phyloP scores from a whole-genome alignment of 2,888 invertebrate species.

The Athalia circularis region DNA sequence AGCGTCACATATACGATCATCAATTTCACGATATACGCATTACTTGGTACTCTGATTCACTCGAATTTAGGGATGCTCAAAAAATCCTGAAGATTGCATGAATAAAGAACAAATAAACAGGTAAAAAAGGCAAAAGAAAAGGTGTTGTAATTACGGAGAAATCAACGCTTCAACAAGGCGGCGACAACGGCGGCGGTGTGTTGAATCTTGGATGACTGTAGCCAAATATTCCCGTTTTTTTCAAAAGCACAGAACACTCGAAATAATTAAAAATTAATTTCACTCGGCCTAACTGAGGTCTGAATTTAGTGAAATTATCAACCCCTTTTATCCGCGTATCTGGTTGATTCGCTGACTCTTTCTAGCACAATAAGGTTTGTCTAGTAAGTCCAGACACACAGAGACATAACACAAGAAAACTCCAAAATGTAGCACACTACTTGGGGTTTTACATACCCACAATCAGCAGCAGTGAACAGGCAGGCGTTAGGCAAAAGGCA shows the following conservation, averaged over 20 bases:
- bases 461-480: slow-evolving; percentile 33
- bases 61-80: too few relatives aligned
- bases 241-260: too few relatives aligned
- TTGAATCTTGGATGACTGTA: background rate
- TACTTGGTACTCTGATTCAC: too few relatives aligned
- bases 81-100: background rate
- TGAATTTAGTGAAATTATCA: too few relatives aligned
- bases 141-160: background rate
- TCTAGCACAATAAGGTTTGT: too few relatives aligned
- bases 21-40: too few relatives aligned
- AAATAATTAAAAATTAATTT: too few relatives aligned
- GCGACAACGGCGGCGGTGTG: background rate
- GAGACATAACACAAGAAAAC: background rate
- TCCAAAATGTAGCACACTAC: background rate
- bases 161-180: slow-evolving; percentile 18
- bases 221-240: background rate
- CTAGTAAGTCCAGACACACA: background rate
- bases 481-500: background rate
- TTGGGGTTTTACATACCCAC: slow-evolving; percentile 12
- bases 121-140: too few relatives aligned
- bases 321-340: too few relatives aligned
- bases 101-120: background rate
- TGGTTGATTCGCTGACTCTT: too few relatives aligned
- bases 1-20: too few relatives aligned
- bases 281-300: too few relatives aligned